Conservation (phyloP, 2,113 vertebrate genomes). For the Columba livia region DNA sequence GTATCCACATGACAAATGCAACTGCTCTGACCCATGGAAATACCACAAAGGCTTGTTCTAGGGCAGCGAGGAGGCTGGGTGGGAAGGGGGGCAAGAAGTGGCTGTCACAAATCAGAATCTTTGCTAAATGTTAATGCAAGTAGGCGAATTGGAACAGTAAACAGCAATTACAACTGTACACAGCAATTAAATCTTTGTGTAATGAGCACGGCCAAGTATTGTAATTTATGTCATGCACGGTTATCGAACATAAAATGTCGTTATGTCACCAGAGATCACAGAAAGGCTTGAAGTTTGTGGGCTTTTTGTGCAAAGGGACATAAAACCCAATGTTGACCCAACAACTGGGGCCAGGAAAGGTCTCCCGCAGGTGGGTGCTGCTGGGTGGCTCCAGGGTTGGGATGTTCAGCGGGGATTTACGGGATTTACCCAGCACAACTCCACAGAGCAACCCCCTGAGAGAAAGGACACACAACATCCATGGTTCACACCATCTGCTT, state of each 20-base stretch:
- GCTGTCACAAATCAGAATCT: not conserved
- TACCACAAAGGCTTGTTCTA: not conserved
- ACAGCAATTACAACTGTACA: not conserved
- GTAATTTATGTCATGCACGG: accelerated
- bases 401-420: accelerated
- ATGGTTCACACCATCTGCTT: accelerated
- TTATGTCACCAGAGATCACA: accelerated
- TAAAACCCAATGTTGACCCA: not conserved
- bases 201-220: not conserved
- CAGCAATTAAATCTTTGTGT: not conserved
- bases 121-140: not conserved
- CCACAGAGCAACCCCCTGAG: accelerated
- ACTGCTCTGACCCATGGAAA: accelerated
- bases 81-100: not conserved
- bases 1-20: not conserved
- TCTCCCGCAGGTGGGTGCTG: accelerated
- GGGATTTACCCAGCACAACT: not conserved
- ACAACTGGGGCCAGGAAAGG: not conserved
- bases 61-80: not conserved
- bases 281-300: not conserved
- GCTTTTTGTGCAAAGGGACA: not conserved
- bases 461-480: not conserved
- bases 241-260: accelerated
- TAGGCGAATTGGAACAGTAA: not conserved
- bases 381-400: accelerated